Base-by-base conservation (phyloP, 30 jellyfish, hydroid and myxozoan species). In the Pelagia noctiluca region DNA sequence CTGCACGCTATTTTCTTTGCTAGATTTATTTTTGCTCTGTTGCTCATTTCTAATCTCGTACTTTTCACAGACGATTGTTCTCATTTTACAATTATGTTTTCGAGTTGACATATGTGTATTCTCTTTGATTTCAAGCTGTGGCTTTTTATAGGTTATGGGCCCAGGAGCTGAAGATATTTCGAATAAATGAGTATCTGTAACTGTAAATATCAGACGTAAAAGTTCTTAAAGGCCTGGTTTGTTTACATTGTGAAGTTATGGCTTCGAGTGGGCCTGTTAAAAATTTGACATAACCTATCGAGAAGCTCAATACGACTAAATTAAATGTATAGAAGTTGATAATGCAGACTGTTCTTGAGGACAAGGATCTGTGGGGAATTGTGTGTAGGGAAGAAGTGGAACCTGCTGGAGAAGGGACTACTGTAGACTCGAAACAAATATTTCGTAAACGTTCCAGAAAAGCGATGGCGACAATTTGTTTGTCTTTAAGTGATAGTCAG, bases 311-410 rank as follows among this genome's bases (percentile, higher is more conserved):
- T 2, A 80, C 80, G 5, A 71, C 8, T 18, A 71, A 71, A 13
- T 71, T 71, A 7, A 31, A 71, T 71, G 4, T 71, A 37, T 77
- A 69, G 83, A 77, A 77, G 83, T 57, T 77, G 13, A 77, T 30
- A 77, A 77, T 77, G 66, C 89, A 78, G 31, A 63, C 38, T 69
- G 66, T 63, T 3, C 89, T 57, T 10, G 89, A 61, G 50, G 89
- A 78, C 21, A 78, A 78, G 63, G 89, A 63, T 35, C 33, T 78
- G 36, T 78, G 88, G 88, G 19, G 23, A 19, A 78, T 63, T n/a
- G 70, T 78, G 16, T 5, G 71, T 35, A 85, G 89, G n/a, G 83
- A 36, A 57, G 71, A 78, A 53, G 71, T 63, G 35, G 83, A 62
- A 48, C 89, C 83, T 29, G 1, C 71, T 8, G 89, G 86, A 24